Conservation (phyloP, 1,140 invertebrate species). For the Drusus annulatus region DNA sequence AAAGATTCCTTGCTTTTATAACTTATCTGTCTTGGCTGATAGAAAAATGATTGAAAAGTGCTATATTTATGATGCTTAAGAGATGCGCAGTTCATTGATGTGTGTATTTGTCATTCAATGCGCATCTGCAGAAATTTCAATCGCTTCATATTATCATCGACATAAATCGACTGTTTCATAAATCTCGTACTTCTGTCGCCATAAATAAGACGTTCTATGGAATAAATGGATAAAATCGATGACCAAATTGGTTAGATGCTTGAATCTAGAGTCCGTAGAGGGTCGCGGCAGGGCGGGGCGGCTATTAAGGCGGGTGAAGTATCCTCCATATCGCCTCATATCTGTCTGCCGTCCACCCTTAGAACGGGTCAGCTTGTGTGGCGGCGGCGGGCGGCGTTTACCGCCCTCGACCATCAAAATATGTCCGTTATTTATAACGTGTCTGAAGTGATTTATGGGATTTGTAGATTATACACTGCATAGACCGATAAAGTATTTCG, state of each 20-base stretch:
- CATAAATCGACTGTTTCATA: too few relatives aligned
- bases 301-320: slow-evolving; percentile 49
- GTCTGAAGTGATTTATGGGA: slow-evolving; percentile 29
- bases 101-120: too few relatives aligned
- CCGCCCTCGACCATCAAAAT: slow-evolving; percentile 42
- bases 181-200: too few relatives aligned
- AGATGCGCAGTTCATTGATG: too few relatives aligned
- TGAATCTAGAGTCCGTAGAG: neutral
- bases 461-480: slow-evolving; percentile 17
- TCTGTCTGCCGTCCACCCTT: slow-evolving; percentile 37
- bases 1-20: too few relatives aligned
- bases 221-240: slow-evolving; percentile 1
- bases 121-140: too few relatives aligned
- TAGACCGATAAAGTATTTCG: slow-evolving; percentile 22
- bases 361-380: neutral
- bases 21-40: too few relatives aligned
- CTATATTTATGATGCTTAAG: too few relatives aligned
- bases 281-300: slow-evolving; percentile 28
- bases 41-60: too few relatives aligned
- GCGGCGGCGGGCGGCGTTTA: neutral
- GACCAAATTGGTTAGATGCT: slow-evolving; percentile 15
- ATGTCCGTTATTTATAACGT: slow-evolving; percentile 39
- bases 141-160: too few relatives aligned
- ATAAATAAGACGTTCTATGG: too few relatives aligned
- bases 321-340: slow-evolving; percentile 55